Evolutionary conservation across 2,888 invertebrate species (phyloP).

Genomic region (Drosophila birchii): DNA sequence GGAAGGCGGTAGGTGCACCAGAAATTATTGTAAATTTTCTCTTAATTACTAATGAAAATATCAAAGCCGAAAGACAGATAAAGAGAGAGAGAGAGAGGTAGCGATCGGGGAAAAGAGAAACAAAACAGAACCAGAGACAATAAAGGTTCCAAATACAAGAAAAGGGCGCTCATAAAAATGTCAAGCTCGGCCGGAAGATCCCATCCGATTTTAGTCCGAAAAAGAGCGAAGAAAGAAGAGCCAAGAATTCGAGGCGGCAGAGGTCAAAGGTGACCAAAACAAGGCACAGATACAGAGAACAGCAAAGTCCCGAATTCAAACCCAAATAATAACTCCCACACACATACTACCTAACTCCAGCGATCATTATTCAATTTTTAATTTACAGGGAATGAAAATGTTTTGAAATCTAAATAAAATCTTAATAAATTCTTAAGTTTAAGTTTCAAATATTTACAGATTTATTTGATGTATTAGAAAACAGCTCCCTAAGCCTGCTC

Average conservation of each 20-base stretch:
- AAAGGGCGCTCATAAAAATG: constrained; percentile 67
- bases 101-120: neutral
- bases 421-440: neutral
- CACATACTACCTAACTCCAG: neutral
- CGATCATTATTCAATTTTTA: constrained; percentile 60
- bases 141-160: constrained; percentile 39
- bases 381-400: constrained; percentile 17
- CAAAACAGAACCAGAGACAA: constrained; percentile 15
- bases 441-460: neutral
- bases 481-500: neutral
- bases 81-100: neutral
- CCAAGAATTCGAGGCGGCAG: constrained; percentile 28
- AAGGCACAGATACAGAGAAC: constrained; percentile 7
- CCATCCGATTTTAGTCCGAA: neutral
- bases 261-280: constrained; percentile 45
- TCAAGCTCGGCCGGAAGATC: constrained; percentile 37
- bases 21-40: constrained; percentile 78
- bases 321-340: neutral
- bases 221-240: neutral
- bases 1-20: constrained; percentile 45
- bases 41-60: constrained; percentile 78
- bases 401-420: neutral
- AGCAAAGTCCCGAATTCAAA: neutral
- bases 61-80: constrained; percentile 47
- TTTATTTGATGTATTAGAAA: neutral